Conservation (phyloP, 2,888 invertebrate species). For the Agrochola circellaris region DNA sequence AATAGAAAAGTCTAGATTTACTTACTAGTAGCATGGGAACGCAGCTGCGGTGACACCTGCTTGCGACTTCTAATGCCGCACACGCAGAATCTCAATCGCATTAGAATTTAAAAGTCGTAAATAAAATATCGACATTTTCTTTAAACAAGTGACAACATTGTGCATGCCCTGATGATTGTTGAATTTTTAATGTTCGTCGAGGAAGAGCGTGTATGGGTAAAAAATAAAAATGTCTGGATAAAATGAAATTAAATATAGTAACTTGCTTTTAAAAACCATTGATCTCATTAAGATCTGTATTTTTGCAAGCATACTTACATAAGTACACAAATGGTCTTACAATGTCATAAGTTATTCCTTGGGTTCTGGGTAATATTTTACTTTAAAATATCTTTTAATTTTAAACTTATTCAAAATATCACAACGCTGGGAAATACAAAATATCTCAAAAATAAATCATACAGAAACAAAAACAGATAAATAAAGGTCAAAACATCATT, state of each 20-base stretch:
- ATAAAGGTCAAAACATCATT: slow-evolving; percentile 76
- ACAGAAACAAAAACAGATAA: slow-evolving; percentile 57
- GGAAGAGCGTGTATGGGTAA: not conserved
- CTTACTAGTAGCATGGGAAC: slow-evolving; percentile 74
- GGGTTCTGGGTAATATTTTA: not conserved
- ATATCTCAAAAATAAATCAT: slow-evolving; percentile 41
- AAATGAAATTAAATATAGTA: not conserved
- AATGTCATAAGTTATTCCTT: slow-evolving; percentile 5
- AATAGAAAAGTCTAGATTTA: slow-evolving; percentile 81
- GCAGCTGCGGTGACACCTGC: slow-evolving; percentile 85
- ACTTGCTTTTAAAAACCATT: slow-evolving; percentile 23
- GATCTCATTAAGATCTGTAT: slow-evolving; percentile 31
- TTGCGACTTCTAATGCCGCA: slow-evolving; percentile 74
- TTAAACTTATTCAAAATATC: not conserved
- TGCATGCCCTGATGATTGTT: slow-evolving; percentile 33
- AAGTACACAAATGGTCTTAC: not conserved
- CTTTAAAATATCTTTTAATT: not conserved
- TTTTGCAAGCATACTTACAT: slow-evolving; percentile 26
- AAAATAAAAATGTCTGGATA: slow-evolving; percentile 11
- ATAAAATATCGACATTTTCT: slow-evolving; percentile 46
- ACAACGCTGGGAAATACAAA: slow-evolving; percentile 37
- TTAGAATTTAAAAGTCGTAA: slow-evolving; percentile 62
- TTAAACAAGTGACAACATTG: slow-evolving; percentile 40
- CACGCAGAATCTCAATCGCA: slow-evolving; percentile 70
- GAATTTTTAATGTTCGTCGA: slow-evolving; percentile 22